Evolutionary conservation across 2,113 vertebrate species (phyloP), one percentile per base, ranked within the genome.

Genomic region (Scytalopus superciliaris): DNA sequence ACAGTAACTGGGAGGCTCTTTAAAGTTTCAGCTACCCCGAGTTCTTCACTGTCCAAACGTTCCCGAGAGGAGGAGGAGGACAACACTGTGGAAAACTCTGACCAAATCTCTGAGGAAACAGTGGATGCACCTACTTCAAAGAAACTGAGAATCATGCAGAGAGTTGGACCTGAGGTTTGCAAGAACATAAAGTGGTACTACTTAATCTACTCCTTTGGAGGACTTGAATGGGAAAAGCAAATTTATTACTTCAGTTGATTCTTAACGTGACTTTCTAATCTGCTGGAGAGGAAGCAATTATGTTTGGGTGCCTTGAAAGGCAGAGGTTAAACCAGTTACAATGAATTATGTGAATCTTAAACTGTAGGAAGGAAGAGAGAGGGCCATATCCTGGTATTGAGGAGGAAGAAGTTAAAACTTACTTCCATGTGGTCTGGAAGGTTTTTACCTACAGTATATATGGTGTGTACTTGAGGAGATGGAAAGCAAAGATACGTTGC

Each of bases 51-150:
- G 93, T 98, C 98, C 14, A 99, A 99, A 96, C 98, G 99, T 33
- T 97, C 98, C 16, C 98, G 99, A 35, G 99, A 99, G 63, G 99
- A 99, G 40, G 99, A 99, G 57, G 98, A 99, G 8, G 99, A 99
- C 28, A 98, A 96, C 73, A 93, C 97, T n/a, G 91, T 98, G 45
- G 98, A 99, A 44, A 98, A 99, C 33, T 97, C 98, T 0, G 99
- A 99, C 73, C 96, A 98, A 12, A 95, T 98, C 52, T 97, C 98
- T 31, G 99, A 99, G 33, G 99, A 99, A 53, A 97, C 98, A 9
- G 96, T 98, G 18, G 99, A 99, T 89, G 97, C 98, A 87, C 99
- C 99, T 53, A 98, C 98, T 89, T 67, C 98, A n/a, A 99, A 99
- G 96, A 99, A 99, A 92, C 60, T 99, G 67, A 99, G 99, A 83